Conservation (phyloP, 35 echinoderm and acorn worm species). For the Ophiothrix spiculata region DNA sequence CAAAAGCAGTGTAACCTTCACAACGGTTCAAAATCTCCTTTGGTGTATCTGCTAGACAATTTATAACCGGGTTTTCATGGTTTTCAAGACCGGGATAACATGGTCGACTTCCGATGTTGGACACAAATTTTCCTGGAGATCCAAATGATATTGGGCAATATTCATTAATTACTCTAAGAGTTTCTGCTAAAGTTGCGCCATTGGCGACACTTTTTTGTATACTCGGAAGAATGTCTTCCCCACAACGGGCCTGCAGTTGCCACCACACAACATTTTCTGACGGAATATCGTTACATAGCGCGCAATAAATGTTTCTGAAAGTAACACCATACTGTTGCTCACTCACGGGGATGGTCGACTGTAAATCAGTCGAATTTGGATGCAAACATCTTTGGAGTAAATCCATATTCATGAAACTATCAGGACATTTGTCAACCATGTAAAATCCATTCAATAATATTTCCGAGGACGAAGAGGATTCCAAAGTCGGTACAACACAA, state of each 20-base stretch:
- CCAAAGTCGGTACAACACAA: neutral
- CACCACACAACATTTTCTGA: neutral
- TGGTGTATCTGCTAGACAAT: neutral
- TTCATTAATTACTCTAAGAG: neutral
- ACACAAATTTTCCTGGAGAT: neutral
- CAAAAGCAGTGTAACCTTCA: neutral
- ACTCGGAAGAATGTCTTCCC: neutral
- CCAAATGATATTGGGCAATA: conserved; percentile 3
- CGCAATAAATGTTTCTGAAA: neutral
- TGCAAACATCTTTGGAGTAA: neutral
- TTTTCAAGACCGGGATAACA: neutral
- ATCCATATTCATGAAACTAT: neutral
- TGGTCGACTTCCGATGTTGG: neutral
- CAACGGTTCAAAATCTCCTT: neutral
- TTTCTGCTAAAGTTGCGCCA: neutral
- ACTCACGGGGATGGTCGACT: neutral
- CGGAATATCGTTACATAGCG: neutral
- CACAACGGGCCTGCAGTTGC: neutral
- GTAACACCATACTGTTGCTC: neutral
- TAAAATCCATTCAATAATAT: neutral
- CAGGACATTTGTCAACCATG: neutral
- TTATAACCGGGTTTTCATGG: too few relatives aligned
- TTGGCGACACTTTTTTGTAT: neutral
- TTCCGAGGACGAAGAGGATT: neutral
- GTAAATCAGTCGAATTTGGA: neutral